Evolutionary conservation across 2,797 vertebrate species (phyloP), one percentile per base, ranked within the genome.

Genomic region (Tolypeutes matacus): DNA sequence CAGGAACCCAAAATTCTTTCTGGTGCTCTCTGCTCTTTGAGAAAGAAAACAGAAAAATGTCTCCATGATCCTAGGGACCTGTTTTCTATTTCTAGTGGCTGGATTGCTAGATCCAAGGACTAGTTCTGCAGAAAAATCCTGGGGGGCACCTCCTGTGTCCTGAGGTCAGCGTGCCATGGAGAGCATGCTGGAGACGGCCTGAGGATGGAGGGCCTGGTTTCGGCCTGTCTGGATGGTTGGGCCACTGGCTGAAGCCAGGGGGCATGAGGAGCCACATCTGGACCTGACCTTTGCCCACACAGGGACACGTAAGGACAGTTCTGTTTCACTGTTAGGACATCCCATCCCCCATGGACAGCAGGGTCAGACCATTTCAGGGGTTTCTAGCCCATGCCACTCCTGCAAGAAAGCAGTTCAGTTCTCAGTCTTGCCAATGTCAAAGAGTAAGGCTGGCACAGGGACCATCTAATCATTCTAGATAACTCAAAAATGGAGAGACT

Each of bases 1-100:
- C 21, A 5, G 13, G 53, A 60, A 14, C 36, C 39, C 12, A 18
- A 31, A 3, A 14, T n/a, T 64, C 77, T 81, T 72, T 70, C 69
- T 87, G 86, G 81, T 83, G 78, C 86, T 86, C 56, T 94, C 70
- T 56, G 3, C 36, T 88, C 60, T 80, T n/a, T 53, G 87, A 91
- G 85, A 76, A 86, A 56, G 92, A 88, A 2, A 56, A 56, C 56
- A 56, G 12, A 64, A 87, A 89, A 96, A 92, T 84, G 65, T 64
- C 72, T 80, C 89, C 78, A 2, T 62, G 70, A 92, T 70, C 42
- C 82, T 36, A 0, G 42, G 4, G 21, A 39, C 42, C 15, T 31
- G 20, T 86, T 56, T 95, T 83, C 73, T 94, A 0, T 93, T 97
- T n/a, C 13, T 0, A 0, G 78, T 36, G 67, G 27, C 60, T 75